phyloP scores from a whole-genome alignment of 2,888 invertebrate species.

The Hipparchia semele region DNA sequence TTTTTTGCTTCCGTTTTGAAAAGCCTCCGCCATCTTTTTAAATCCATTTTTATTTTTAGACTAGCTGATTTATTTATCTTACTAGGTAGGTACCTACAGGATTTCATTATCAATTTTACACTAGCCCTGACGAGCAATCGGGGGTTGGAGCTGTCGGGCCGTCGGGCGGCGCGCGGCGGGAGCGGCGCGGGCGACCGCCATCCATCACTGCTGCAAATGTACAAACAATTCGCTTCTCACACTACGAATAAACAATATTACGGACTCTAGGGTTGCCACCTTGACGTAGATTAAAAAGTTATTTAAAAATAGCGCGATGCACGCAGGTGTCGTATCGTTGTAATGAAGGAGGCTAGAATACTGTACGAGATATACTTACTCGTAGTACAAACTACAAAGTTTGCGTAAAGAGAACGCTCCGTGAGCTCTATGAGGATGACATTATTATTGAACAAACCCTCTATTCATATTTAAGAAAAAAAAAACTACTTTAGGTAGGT shows the following conservation, averaged over 20 bases:
- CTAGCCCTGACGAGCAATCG: conserved; percentile 6
- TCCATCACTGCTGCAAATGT: conserved; percentile 68
- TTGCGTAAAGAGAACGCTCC: too few relatives aligned
- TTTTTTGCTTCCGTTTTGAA: too few relatives aligned
- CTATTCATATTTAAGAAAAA: too few relatives aligned
- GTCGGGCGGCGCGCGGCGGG: neutral
- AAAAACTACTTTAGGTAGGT: too few relatives aligned
- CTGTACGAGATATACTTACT: too few relatives aligned
- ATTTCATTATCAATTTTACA: conserved; percentile 18
- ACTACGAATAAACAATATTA: conserved; percentile 10
- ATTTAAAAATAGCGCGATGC: neutral
- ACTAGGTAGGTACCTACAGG: neutral
- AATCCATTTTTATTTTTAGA: neutral
- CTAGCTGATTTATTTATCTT: neutral
- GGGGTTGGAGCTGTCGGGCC: neutral
- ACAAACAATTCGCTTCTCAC: conserved; percentile 58
- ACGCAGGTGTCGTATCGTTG: too few relatives aligned
- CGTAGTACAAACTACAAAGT: too few relatives aligned
- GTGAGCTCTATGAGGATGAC: too few relatives aligned
- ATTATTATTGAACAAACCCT: too few relatives aligned
- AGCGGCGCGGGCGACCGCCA: conserved; percentile 46
- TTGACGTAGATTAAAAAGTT: neutral
- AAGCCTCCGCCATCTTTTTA: neutral
- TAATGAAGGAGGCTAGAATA: too few relatives aligned
- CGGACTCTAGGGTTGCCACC: neutral